These are phyloP conservation scores for Plecturocebus donacophilus DNA, from an alignment of 2,113 vertebrate species.

Conservation along the genomic window DNA sequence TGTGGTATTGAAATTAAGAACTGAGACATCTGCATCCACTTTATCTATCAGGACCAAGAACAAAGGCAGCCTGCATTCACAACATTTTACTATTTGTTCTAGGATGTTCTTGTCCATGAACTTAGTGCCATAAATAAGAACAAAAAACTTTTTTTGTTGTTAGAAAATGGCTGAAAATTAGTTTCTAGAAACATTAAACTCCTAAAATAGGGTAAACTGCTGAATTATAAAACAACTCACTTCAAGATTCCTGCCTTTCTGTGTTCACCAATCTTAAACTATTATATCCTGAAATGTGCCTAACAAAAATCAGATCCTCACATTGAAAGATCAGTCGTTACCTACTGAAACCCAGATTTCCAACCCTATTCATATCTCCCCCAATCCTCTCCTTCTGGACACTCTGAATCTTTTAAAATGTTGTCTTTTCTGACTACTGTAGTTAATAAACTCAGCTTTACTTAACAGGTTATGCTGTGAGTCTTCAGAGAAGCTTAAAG, in stretches of 20 bases:
- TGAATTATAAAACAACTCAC: background rate
- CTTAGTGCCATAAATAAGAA: background rate
- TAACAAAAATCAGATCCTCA: background rate
- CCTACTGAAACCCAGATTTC: background rate
- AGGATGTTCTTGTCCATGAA: background rate
- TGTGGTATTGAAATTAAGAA: background rate
- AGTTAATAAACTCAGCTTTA: background rate
- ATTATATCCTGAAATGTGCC: background rate
- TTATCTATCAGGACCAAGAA: background rate
- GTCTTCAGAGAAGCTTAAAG: background rate
- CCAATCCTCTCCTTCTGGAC: background rate
- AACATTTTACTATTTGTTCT: background rate
- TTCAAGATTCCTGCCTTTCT: background rate
- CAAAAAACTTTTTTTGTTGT: background rate
- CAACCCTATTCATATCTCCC: accelerated
- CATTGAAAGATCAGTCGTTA: background rate
- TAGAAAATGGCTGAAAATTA: background rate
- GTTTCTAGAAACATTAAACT: background rate
- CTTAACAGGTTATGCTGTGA: background rate
- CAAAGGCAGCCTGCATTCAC: background rate
- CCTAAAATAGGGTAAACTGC: background rate
- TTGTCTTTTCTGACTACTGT: background rate
- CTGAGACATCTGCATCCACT: background rate
- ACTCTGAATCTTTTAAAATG: background rate
- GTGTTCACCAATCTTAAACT: background rate